These are phyloP conservation scores for Cheumatopsyche charites DNA, from an alignment of 1,140 invertebrate species.

Conservation along the genomic window DNA sequence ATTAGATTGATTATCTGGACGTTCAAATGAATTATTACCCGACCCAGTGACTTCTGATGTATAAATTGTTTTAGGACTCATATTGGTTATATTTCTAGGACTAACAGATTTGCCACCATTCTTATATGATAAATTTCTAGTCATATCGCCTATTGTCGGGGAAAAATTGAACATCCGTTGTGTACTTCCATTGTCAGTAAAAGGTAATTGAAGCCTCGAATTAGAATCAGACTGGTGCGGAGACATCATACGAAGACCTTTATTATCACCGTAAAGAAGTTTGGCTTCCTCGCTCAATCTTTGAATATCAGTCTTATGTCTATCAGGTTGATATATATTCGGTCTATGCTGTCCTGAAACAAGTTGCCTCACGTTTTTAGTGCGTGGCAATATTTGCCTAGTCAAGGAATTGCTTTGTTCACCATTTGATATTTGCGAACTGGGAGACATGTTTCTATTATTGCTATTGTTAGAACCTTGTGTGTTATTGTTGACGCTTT, in stretches of 20 bases:
- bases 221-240: conserved; percentile 40
- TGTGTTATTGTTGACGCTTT: conserved; percentile 38
- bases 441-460: conserved; percentile 47
- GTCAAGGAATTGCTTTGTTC: conserved; percentile 49
- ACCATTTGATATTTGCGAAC: conserved; percentile 47
- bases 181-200: conserved; percentile 25
- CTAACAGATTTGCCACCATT: conserved; percentile 52
- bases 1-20: conserved; percentile 40
- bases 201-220: conserved; percentile 29
- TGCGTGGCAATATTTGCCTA: conserved; percentile 45
- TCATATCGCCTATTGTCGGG: conserved; percentile 38
- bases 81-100: conserved; percentile 56
- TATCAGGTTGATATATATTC: conserved; percentile 39
- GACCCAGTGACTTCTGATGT: conserved; percentile 50
- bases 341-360: conserved; percentile 39
- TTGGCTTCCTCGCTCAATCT: conserved; percentile 41
- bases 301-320: conserved; percentile 44
- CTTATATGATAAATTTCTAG: conserved; percentile 50
- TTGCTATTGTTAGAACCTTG: conserved; percentile 3
- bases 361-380: conserved; percentile 45
- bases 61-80: conserved; percentile 54
- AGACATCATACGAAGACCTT: conserved; percentile 41
- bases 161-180: conserved; percentile 43
- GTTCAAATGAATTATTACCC: conserved; percentile 53
- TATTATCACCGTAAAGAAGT: conserved; percentile 43